Percentiles rank a stretch among this genome's conserved stretches.
These are phyloP conservation scores for Platycnemis pennipes DNA, from an alignment of 2,888 invertebrate genomes.

Conservation along the genomic window DNA sequence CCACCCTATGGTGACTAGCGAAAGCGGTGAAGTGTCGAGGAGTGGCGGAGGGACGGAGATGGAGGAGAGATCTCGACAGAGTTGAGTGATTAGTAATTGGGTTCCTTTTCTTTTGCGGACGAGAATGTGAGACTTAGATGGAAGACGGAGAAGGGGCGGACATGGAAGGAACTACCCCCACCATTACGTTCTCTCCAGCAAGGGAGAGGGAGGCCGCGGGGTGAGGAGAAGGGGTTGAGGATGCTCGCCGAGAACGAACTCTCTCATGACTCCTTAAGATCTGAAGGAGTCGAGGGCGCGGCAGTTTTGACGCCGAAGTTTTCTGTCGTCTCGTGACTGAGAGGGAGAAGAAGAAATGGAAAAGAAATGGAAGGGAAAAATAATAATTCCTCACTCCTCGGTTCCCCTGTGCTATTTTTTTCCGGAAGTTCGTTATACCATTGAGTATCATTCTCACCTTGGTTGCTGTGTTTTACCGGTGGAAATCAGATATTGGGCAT, in stretches of 20 bases:
- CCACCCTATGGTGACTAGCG: neutral
- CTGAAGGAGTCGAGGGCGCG: neutral
- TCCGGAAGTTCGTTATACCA: neutral
- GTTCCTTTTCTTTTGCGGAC: neutral
- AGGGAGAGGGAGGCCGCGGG: neutral
- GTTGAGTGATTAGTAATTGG: conserved; percentile 47
- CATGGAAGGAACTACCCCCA: too few species aligned
- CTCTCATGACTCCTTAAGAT: neutral
- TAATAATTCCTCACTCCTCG: neutral
- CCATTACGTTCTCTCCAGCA: neutral
- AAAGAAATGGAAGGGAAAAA: neutral
- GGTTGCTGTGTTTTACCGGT: neutral
- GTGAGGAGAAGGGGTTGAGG: neutral
- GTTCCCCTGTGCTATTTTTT: neutral
- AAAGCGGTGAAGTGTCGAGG: neutral
- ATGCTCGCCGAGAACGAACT: neutral
- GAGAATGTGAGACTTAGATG: neutral
- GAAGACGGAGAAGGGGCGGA: neutral
- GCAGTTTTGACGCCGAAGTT: neutral
- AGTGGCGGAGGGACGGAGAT: neutral
- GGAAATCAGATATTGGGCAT: neutral
- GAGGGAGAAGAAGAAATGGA: neutral
- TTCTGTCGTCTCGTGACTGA: neutral
- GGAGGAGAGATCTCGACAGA: neutral
- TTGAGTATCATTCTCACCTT: neutral